Percentiles rank a stretch among this genome's conserved stretches.
Conservation (phyloP, 2,797 vertebrate genomes). For the Oreochromis grahami region DNA sequence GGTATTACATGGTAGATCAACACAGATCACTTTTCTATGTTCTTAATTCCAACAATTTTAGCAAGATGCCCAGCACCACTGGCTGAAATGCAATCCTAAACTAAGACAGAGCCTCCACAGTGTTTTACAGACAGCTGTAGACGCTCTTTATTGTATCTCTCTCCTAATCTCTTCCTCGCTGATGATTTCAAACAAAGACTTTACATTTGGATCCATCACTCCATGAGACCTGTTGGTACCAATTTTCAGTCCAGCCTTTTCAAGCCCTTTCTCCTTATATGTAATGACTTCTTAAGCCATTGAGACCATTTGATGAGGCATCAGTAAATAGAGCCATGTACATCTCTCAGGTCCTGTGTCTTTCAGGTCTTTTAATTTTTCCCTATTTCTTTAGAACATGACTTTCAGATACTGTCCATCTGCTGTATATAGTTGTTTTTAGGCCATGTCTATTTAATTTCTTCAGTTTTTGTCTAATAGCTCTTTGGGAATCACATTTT, state of each 20-base stretch:
- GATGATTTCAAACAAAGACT: background rate
- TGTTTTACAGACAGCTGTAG: background rate
- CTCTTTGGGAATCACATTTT: background rate
- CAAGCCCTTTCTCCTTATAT: background rate
- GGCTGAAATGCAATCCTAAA: background rate
- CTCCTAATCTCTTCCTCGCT: background rate
- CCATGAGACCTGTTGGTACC: background rate
- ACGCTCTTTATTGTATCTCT: background rate
- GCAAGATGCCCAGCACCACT: background rate
- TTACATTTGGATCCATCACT: background rate
- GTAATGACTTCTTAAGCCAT: background rate
- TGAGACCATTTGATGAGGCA: background rate
- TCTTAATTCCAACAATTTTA: background rate
- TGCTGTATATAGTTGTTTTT: background rate
- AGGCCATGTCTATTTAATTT: background rate
- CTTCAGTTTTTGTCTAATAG: background rate
- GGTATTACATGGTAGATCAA: background rate
- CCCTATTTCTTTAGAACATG: background rate
- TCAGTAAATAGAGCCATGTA: background rate
- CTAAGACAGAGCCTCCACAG: rapidly evolving
- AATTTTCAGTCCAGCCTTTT: background rate
- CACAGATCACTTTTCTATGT: background rate
- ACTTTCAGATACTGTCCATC: background rate
- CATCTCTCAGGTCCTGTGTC: background rate
- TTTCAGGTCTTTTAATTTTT: background rate